phyloP scores from a whole-genome alignment of 1,140 invertebrate genomes.

The Bicyclus anynana region DNA sequence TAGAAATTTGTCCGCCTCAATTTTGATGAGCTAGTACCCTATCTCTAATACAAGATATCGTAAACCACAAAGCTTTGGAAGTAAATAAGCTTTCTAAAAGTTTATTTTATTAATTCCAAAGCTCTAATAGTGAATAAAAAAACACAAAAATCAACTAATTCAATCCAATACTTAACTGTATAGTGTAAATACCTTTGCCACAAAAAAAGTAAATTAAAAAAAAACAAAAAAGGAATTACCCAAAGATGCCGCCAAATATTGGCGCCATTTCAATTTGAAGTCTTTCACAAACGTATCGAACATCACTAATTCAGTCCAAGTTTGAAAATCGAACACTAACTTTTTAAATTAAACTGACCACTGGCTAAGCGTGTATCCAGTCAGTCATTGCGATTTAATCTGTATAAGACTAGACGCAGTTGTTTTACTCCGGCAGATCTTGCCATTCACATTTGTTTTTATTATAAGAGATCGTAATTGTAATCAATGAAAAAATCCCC shows the following conservation, averaged over 20 bases:
- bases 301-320: constrained; percentile 34
- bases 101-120: too few relatives aligned
- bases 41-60: too few relatives aligned
- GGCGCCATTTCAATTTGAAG: constrained; percentile 64
- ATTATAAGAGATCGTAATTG: constrained; percentile 26
- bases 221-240: constrained; percentile 37
- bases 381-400: constrained; percentile 44
- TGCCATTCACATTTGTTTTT: constrained; percentile 57
- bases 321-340: constrained; percentile 25
- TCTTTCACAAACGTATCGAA: constrained; percentile 45
- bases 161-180: too few relatives aligned
- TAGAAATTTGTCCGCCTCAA: too few relatives aligned
- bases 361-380: constrained; percentile 35
- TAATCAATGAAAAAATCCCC: constrained; percentile 15
- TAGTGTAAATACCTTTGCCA: not conserved
- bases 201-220: not conserved
- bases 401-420: constrained; percentile 27
- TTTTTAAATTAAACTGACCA: constrained; percentile 18
- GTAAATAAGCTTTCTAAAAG: too few relatives aligned
- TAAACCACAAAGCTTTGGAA: too few relatives aligned
- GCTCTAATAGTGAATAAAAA: too few relatives aligned
- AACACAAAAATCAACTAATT: too few relatives aligned
- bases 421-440: constrained; percentile 23
- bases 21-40: too few relatives aligned
- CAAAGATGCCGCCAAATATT: constrained; percentile 67